Percentiles rank a stretch among this genome's conserved stretches.
Evolutionary conservation across 1,140 invertebrate genomes (phyloP).

Genomic region (Eriocheir sinensis): DNA sequence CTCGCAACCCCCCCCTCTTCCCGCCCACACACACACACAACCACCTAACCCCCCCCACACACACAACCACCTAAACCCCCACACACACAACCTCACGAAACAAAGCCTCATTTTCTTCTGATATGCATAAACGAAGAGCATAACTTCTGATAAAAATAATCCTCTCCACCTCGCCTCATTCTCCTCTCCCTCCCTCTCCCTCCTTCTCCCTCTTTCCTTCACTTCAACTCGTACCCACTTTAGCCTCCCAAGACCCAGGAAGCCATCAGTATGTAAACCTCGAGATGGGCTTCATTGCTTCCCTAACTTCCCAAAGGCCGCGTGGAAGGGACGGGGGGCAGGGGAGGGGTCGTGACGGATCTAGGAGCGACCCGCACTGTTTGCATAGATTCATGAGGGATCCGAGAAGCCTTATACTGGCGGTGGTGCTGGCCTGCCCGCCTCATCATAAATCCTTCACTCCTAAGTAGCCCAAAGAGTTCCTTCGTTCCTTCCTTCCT

Average conservation of each 20-base stretch:
- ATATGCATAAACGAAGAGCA: neutral
- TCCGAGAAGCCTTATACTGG: conserved; percentile 36
- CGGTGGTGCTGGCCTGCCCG: neutral
- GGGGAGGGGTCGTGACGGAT: conserved; percentile 67
- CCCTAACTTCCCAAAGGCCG: conserved; percentile 60
- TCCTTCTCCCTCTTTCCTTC: neutral
- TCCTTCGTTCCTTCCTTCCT: neutral
- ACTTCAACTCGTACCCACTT: neutral
- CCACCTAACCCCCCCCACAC: neutral
- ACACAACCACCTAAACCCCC: neutral
- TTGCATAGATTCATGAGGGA: conserved; percentile 75
- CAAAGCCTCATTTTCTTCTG: neutral
- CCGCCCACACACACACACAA: neutral
- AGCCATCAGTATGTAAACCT: conserved; percentile 73
- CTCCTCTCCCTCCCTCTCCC: neutral
- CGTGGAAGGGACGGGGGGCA: neutral
- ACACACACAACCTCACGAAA: neutral
- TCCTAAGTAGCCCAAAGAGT: conserved; percentile 39
- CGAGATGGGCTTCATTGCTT: conserved; percentile 70
- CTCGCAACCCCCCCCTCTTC: neutral
- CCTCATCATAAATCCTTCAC: conserved; percentile 33
- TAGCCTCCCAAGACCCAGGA: neutral
- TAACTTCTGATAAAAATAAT: neutral
- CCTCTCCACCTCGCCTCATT: neutral
- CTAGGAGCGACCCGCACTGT: conserved; percentile 54